Evolutionary conservation across 2,797 vertebrate species (phyloP).

Genomic region (Molossus alvarezi): DNA sequence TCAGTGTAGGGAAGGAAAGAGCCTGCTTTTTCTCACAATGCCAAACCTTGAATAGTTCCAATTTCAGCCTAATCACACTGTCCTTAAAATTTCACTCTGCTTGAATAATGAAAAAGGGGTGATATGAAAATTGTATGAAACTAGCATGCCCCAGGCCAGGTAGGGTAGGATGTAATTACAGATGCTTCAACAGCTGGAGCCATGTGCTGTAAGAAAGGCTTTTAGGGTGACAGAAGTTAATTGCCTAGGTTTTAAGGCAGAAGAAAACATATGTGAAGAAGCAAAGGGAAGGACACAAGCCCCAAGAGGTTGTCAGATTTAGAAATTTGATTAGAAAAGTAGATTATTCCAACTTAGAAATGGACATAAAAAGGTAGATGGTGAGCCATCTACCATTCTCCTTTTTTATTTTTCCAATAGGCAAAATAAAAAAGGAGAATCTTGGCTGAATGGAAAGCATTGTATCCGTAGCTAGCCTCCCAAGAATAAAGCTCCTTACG

Average conservation of each 20-base stretch:
- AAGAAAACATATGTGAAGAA: slow-evolving; percentile 81
- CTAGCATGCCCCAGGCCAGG: slow-evolving; percentile 89
- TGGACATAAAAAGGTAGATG: slow-evolving; percentile 80
- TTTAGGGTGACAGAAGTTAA: slow-evolving; percentile 91
- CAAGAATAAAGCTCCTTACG: slow-evolving; percentile 83
- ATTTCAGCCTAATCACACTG: slow-evolving; percentile 90
- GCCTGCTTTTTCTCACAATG: slow-evolving; percentile 83
- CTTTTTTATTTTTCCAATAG: slow-evolving; percentile 37
- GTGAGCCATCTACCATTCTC: background rate
- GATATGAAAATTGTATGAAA: slow-evolving; percentile 92
- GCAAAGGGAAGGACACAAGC: slow-evolving; percentile 64
- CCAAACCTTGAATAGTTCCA: slow-evolving; percentile 86
- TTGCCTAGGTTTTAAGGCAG: slow-evolving; percentile 87
- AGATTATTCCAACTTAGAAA: slow-evolving; percentile 86
- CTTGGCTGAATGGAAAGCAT: slow-evolving; percentile 76
- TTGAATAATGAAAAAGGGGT: slow-evolving; percentile 91
- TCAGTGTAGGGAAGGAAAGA: slow-evolving; percentile 72
- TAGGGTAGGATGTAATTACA: slow-evolving; percentile 90
- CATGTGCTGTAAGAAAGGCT: slow-evolving; percentile 87
- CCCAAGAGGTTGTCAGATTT: slow-evolving; percentile 77
- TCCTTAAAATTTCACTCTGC: slow-evolving; percentile 89
- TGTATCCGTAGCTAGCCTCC: slow-evolving; percentile 77
- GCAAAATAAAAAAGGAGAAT: slow-evolving; percentile 81
- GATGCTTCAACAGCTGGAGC: slow-evolving; percentile 90
- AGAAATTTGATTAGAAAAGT: slow-evolving; percentile 79